Percentiles rank a stretch among this genome's conserved stretches.
Evolutionary conservation across 2,113 vertebrate genomes (phyloP).

Genomic region (Andinoacara biseriatus): DNA sequence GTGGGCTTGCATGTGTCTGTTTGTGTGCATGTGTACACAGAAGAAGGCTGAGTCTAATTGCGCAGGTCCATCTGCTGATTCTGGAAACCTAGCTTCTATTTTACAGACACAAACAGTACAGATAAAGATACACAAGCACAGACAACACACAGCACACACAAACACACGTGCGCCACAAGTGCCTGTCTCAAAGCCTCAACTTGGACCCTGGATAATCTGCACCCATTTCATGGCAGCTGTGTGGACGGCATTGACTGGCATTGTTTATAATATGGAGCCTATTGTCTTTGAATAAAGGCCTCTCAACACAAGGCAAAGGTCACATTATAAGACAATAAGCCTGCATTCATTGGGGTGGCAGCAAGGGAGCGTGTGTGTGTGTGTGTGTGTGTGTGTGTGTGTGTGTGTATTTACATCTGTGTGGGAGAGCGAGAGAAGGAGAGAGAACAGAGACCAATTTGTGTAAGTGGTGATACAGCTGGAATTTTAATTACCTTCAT

Average conservation of each 20-base stretch:
- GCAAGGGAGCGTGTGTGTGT: not conserved
- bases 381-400: not conserved
- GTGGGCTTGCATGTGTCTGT: constrained; percentile 34
- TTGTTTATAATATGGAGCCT: constrained; percentile 71
- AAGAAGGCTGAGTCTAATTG: constrained; percentile 68
- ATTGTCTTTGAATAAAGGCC: constrained; percentile 75
- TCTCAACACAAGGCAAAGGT: constrained; percentile 68
- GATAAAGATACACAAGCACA: constrained; percentile 29
- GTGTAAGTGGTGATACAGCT: not conserved
- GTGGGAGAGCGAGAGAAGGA: not conserved
- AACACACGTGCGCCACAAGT: constrained; percentile 37
- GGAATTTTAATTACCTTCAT: not conserved
- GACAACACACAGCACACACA: constrained; percentile 14
- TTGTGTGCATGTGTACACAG: constrained; percentile 37
- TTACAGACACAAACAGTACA: constrained; percentile 50
- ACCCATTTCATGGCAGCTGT: constrained; percentile 65
- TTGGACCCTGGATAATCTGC: constrained; percentile 65
- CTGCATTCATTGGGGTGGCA: constrained; percentile 35
- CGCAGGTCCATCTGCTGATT: constrained; percentile 72
- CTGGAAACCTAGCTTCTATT: constrained; percentile 61
- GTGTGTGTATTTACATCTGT: not conserved
- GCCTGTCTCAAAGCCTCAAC: constrained; percentile 59
- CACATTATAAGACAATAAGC: constrained; percentile 67
- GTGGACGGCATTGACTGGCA: constrained; percentile 67
- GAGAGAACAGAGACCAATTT: not conserved